Evolutionary conservation across 92 coral and sea anemone genomes (phyloP), one percentile per base, ranked within the genome.

Genomic region (Bergia puertoricense): DNA sequence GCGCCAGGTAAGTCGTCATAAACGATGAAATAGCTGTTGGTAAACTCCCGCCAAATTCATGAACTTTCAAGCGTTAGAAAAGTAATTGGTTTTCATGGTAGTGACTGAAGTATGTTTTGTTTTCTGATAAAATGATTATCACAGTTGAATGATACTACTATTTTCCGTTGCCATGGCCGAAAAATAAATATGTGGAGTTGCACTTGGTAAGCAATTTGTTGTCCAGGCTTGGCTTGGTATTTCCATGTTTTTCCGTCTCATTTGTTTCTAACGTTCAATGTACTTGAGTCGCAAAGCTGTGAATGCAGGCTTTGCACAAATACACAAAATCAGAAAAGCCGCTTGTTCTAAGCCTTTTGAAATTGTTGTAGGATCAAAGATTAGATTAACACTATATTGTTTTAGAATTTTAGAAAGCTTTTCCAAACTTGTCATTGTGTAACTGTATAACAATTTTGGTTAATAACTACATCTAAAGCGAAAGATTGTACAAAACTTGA

Each of bases 1-100:
- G 92, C 88, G 44, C 76, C 90, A 92, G 94, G 94, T 92, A 83
- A 6, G 86, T 36, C n/a, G 6, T 37, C 10, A 38, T 16, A 77
- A 46, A 50, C 18, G 45, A 13, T 48, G 10, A 11, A 42, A 18
- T 10, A 8, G 5, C 15, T 39, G 3, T 22, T 36, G 2, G 37
- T 5, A 39, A 11, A 41, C 54, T 41, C 66, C 67, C 50, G 74
- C 23, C 57, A 76, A 86, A 56, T 6, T 43, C 13, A 5, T 6
- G 8, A 66, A 66, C 72, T 68, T 82, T 68, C 88, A 51, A 86
- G 42, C 71, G 65, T 41, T 42, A 20, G 80, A 77, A 76, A n/a
- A 67, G 77, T 86, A 73, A 46, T 48, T 69, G 48, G 88, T 89
- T 68, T 77, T 82, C 94, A 86, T 86, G 94, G 85, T 54, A 86